These are phyloP conservation scores for Himalopsyche japonica DNA, from an alignment of 2,888 invertebrate species.

Conservation along the genomic window DNA sequence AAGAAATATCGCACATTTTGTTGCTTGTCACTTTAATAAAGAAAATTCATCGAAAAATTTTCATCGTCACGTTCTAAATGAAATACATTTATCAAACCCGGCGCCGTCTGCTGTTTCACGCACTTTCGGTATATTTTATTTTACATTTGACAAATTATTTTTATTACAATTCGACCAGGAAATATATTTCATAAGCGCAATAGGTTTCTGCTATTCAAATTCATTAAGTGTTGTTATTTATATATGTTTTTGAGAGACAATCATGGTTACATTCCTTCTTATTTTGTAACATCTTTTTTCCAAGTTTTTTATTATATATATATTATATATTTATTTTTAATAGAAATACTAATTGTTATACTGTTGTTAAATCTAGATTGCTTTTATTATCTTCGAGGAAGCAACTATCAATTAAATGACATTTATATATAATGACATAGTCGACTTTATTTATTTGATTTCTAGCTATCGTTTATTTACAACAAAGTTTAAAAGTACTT, in stretches of 20 bases:
- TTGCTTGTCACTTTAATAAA: background rate
- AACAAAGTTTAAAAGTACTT: too few relatives aligned
- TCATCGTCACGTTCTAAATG: background rate
- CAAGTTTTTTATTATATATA: too few relatives aligned
- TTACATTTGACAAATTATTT: background rate
- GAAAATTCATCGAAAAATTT: background rate
- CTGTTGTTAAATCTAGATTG: background rate
- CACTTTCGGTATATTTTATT: background rate
- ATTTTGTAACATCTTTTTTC: too few relatives aligned
- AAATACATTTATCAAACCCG: background rate
- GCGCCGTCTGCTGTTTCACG: background rate
- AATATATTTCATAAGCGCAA: background rate
- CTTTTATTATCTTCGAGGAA: background rate
- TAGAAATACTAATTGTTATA: background rate
- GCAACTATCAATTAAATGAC: background rate
- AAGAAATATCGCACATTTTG: background rate
- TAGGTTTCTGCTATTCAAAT: too few relatives aligned
- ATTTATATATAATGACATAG: background rate
- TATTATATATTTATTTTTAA: too few relatives aligned
- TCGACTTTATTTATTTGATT: background rate
- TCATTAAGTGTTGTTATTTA: too few relatives aligned
- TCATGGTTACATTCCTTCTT: too few relatives aligned
- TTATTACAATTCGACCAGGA: background rate
- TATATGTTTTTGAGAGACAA: too few relatives aligned
- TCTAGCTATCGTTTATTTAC: background rate